phyloP scores from a whole-genome alignment of 2,797 vertebrate genomes.

The Momotus momota region DNA sequence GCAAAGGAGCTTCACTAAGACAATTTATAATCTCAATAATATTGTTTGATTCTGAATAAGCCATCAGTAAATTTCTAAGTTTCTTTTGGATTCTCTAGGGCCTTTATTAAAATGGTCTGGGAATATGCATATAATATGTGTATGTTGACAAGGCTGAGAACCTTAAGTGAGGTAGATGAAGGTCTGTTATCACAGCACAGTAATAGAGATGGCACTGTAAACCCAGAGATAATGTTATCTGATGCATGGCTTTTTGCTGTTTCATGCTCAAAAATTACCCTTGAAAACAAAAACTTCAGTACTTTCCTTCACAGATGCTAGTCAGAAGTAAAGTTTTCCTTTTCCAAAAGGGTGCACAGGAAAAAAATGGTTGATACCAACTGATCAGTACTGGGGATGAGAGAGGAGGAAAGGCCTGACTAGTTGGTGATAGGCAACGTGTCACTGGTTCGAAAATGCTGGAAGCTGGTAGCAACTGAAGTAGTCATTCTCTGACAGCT shows the following conservation, averaged over 20 bases:
- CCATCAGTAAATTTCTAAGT: not conserved
- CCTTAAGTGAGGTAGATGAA: not conserved
- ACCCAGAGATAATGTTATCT: not conserved
- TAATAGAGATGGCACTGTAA: not conserved
- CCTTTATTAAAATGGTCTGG: not conserved
- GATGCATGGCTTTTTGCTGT: not conserved
- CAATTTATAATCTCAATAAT: not conserved
- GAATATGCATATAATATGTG: not conserved
- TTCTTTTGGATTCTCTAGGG: not conserved
- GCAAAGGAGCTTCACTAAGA: not conserved
- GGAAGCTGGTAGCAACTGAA: not conserved
- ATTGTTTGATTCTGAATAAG: not conserved
- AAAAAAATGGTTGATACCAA: not conserved
- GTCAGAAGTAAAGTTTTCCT: not conserved
- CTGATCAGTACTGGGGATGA: not conserved
- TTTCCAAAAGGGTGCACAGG: not conserved
- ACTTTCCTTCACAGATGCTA: not conserved
- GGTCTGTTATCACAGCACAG: rapidly evolving
- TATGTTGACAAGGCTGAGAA: not conserved
- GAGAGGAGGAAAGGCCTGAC: not conserved
- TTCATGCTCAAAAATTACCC: not conserved
- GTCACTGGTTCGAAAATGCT: not conserved
- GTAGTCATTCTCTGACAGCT: not conserved
- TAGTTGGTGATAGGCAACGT: not conserved
- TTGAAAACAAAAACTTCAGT: not conserved